phyloP scores from a whole-genome alignment of 64 coral and sea anemone species.

The Stichodactyla helianthus region DNA sequence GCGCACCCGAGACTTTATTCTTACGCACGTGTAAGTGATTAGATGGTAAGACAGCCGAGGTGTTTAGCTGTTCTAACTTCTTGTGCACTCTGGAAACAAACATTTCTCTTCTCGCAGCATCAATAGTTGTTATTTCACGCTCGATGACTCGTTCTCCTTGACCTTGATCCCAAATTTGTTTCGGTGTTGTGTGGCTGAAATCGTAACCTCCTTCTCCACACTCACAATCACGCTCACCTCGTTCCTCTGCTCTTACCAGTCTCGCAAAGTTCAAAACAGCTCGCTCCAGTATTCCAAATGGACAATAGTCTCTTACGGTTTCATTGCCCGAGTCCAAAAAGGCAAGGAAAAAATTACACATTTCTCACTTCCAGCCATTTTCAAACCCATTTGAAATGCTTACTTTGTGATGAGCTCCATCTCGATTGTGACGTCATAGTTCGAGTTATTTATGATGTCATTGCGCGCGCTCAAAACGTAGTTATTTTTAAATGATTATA shows the following conservation, averaged over 20 bases:
- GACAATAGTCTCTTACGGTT: background rate
- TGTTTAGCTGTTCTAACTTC: background rate
- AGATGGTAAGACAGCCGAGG: background rate
- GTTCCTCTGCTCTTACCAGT: background rate
- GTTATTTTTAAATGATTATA: no score
- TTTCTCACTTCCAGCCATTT: background rate
- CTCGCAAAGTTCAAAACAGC: background rate
- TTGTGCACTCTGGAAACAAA: background rate
- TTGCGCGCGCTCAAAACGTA: background rate
- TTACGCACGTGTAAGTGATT: background rate
- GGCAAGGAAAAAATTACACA: background rate
- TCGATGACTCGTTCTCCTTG: background rate
- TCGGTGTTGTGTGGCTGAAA: background rate
- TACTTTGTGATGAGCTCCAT: background rate
- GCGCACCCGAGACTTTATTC: background rate
- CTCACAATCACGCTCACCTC: background rate
- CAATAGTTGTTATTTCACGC: background rate
- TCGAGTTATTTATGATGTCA: background rate
- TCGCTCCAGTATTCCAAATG: background rate
- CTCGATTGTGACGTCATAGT: conserved; percentile 16
- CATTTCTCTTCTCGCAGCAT: background rate
- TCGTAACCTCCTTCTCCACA: background rate
- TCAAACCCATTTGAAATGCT: background rate
- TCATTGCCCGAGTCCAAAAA: background rate
- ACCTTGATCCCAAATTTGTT: background rate